Conservation (phyloP, 2,797 vertebrate species). For the Oreortyx pictus region DNA sequence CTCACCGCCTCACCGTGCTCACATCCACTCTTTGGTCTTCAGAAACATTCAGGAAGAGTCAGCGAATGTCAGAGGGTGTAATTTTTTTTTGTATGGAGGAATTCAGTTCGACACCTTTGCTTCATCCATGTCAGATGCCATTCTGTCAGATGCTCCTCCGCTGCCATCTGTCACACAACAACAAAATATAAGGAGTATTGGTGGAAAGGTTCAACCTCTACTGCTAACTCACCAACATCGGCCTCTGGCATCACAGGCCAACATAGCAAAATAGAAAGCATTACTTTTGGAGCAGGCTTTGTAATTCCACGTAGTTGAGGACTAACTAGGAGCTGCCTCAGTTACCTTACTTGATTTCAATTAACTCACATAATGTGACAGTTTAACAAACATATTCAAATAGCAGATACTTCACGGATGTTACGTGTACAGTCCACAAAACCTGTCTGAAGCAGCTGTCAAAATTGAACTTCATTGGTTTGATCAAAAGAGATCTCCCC, state of each 20-base stretch:
- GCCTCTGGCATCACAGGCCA: background rate
- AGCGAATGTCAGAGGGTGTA: no score
- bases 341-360: background rate
- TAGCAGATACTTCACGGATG: background rate
- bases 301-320: background rate
- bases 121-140: no score
- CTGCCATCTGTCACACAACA: no score
- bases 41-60: no score
- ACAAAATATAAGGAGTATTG: background rate
- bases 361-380: background rate
- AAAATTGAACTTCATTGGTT: background rate
- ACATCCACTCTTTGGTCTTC: no score
- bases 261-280: background rate
- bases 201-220: background rate
- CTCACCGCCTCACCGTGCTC: no score
- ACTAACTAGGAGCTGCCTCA: background rate
- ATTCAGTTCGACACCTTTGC: no score
- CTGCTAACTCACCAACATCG: background rate
- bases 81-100: no score
- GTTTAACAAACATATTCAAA: background rate
- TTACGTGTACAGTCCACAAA: fast-evolving
- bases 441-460: slow-evolving; percentile 2
- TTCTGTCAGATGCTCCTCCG: no score
- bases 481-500: background rate
- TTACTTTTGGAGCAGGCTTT: background rate